Conservation (phyloP, 2,113 vertebrate genomes). For the Oceanodroma tethys region DNA sequence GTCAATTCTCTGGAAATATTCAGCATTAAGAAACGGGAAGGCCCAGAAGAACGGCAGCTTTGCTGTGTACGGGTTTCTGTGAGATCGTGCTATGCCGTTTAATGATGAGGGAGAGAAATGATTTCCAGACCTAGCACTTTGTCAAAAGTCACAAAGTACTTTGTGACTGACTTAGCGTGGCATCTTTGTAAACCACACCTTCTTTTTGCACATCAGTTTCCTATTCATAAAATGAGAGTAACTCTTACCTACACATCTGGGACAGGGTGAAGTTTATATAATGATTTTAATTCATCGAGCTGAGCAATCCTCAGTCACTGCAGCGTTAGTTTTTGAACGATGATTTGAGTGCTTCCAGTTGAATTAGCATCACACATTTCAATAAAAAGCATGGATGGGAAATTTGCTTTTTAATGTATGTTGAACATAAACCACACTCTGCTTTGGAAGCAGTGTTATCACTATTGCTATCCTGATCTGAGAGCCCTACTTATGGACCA, state of each 20-base stretch:
- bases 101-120: neutral
- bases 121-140: neutral
- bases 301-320: neutral
- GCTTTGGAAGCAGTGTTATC: neutral
- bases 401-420: neutral
- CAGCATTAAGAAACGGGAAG: neutral
- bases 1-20: neutral
- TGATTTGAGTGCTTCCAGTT: neutral
- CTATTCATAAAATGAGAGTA: neutral
- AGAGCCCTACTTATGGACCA: neutral
- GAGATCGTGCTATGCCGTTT: fast-evolving
- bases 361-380: neutral
- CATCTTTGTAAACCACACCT: neutral
- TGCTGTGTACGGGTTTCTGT: neutral
- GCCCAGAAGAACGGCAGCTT: neutral
- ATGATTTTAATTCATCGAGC: neutral
- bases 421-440: neutral
- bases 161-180: neutral
- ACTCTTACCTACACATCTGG: neutral
- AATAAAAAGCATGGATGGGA: neutral
- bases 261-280: neutral
- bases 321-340: neutral
- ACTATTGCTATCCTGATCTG: neutral
- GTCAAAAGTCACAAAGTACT: too few species aligned
- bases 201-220: neutral